Percentiles rank a stretch among this genome's conserved stretches.
These are phyloP conservation scores for Odontocerum albicorne DNA, from an alignment of 2,888 invertebrate genomes.

Conservation along the genomic window DNA sequence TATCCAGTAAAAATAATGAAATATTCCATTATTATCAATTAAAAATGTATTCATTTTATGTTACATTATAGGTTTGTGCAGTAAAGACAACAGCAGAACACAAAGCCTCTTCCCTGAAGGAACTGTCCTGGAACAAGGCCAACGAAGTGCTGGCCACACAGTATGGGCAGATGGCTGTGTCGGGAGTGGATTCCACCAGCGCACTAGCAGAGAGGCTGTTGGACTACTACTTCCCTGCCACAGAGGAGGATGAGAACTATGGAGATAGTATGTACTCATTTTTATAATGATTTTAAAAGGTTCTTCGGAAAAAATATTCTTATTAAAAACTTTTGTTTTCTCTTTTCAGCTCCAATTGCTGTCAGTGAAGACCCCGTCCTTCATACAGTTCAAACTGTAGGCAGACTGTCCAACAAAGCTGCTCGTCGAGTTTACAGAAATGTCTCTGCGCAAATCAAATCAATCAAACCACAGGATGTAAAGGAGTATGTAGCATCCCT, in stretches of 20 bases:
- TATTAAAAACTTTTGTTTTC: background rate
- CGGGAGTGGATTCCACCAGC: conserved; percentile 68
- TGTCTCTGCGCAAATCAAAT: conserved; percentile 60
- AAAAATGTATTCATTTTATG: background rate
- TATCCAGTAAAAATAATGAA: no score
- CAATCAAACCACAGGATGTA: conserved; percentile 50
- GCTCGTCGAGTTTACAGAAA: conserved; percentile 70
- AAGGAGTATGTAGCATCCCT: conserved; percentile 53
- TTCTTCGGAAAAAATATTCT: no score
- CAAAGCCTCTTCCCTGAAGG: conserved; percentile 65
- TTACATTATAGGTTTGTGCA: conserved; percentile 47
- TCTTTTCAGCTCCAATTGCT: conserved; percentile 58
- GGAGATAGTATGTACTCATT: conserved; percentile 51
- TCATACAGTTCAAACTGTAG: conserved; percentile 73
- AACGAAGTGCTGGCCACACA: conserved; percentile 70
- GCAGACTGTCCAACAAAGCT: conserved; percentile 70
- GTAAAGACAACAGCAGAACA: conserved; percentile 56
- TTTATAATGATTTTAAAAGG: no score
- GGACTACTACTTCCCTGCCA: conserved; percentile 72
- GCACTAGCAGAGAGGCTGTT: conserved; percentile 70
- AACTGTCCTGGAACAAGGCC: conserved; percentile 71
- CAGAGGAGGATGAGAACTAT: conserved; percentile 56
- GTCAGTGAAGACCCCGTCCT: conserved; percentile 65
- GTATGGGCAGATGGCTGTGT: conserved; percentile 67
- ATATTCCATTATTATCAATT: background rate